Evolutionary conservation across 2,797 vertebrate species (phyloP), one percentile per base, ranked within the genome.

Genomic region (Anas acuta): DNA sequence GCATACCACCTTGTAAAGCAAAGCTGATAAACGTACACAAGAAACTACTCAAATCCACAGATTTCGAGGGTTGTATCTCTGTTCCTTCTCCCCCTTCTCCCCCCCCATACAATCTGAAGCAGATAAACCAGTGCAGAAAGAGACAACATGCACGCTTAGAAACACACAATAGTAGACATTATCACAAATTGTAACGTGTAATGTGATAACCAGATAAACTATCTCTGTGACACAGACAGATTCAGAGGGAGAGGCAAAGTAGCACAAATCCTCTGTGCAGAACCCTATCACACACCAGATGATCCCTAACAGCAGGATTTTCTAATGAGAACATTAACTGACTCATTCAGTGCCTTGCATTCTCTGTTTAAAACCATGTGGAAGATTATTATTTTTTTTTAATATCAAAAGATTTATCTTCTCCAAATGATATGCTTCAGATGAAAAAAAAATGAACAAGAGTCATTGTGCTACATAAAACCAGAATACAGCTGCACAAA

Each of bases 271-370:
- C 58, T 84, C 74, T 54, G 21, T n/a, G 61, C 37, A 86, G 75
- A 95, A 75, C 70, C 57, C 70, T 87, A 39, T 90, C 85, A 74
- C 56, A 82, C 23, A 69, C 69, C 43, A 85, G 88, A 83, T 83
- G 71, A 96, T 89, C 69, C 71, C 87, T 81, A 89, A 74, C 54
- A 91, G 76, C 75, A 89, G 86, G 78, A 92, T 95, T 95, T 96
- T 74, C 81, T 83, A 93, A 93, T 74, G 58, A 90, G 70, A 87
- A 25, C 69, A 81, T 81, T 78, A 87, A 94, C 35, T 43, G 74
- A 93, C 35, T 92, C 51, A 51, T 30, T 11, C 70, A 84, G 51
- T 32, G 53, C 19, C 60, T 71, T 71, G 25, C 33, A 81, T 84
- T 73, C n/a, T 75, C 56, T 76, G n/a, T 64, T 91, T 66, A 87